Conservation (phyloP, 2,888 invertebrate species). For the Diadegma fenestrale region DNA sequence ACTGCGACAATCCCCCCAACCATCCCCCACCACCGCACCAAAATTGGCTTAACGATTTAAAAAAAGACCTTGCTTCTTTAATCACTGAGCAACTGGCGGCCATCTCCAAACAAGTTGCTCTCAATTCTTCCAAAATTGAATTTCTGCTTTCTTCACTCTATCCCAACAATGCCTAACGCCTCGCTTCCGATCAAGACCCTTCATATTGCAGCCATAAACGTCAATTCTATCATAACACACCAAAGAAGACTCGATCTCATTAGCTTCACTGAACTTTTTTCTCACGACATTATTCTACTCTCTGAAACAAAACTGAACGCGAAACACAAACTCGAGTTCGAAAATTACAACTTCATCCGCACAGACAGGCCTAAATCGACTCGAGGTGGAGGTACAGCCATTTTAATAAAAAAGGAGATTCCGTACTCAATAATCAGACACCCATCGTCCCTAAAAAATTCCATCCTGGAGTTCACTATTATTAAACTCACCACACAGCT, state of each 20-base stretch:
- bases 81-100: conserved; percentile 1
- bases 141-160: conserved; percentile 9
- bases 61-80: not conserved
- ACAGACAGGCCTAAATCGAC: conserved; percentile 7
- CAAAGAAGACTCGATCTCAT: conserved; percentile 49
- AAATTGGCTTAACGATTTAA: conserved; percentile 3
- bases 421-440: not conserved
- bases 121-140: conserved; percentile 19
- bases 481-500: not conserved
- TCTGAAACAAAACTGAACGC: conserved; percentile 54
- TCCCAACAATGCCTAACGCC: conserved; percentile 9
- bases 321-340: not conserved
- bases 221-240: conserved; percentile 56
- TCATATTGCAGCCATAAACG: conserved; percentile 52
- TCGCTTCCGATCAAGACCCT: not conserved
- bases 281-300: conserved; percentile 51
- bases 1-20: not conserved
- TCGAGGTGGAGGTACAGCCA: conserved; percentile 10
- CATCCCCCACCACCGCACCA: not conserved
- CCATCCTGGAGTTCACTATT: not conserved
- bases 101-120: not conserved
- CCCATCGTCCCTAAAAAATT: not conserved
- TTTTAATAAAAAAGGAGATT: conserved; percentile 19
- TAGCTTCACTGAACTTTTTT: conserved; percentile 23
- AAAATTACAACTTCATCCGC: not conserved